Evolutionary conservation across 2,888 invertebrate species (phyloP), one percentile per base, ranked within the genome.

Genomic region (Anagyrus pseudococci): DNA sequence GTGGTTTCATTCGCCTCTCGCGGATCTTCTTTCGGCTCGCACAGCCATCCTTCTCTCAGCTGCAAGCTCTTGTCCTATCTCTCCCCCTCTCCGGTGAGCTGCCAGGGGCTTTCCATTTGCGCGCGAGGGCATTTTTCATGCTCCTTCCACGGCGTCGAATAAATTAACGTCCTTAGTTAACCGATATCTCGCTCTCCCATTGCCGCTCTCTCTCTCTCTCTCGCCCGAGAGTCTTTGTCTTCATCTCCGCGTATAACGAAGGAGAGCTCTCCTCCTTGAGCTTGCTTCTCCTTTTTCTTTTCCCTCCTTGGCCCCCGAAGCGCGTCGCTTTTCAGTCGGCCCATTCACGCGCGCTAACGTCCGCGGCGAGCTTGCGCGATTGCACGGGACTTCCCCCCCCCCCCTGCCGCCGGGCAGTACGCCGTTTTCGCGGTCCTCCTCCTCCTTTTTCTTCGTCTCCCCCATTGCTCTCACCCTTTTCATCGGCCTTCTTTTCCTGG

Each of bases 101-200:
- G n/a, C n/a, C n/a, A n/a, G n/a, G n/a, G n/a, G n/a, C n/a, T n/a
- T n/a, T 37, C 33, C 13, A 37, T 8, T 8, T 50, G 50, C 43
- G 61, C 64, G 40, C 62, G 70, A 68, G 69, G 71, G 64, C 71
- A 46, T 67, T 70, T 67, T 69, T 71, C 70, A 61, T 70, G 69
- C 71, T 69, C 67, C 70, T 71, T 71, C 68, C n/a, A n/a, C n/a
- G 69, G 73, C 73, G 73, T 76, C 73, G 77, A 77, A 77, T 77
- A 77, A 77, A 77, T 77, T 77, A 77, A 77, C 73, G 75, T 76
- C 76, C 75, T 77, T 72, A 75, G 74, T 76, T 74, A 72, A 71
- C 73, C 74, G 73, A 77, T 77, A 75, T 73, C 74, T 73, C 68
- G 58, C 40, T 19, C 13, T 47, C 47, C 47, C 49, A 67, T 60